Percentiles rank a stretch among this genome's conserved stretches.
phyloP scores from a whole-genome alignment of 2,888 invertebrate genomes.

The Panopea generosa region DNA sequence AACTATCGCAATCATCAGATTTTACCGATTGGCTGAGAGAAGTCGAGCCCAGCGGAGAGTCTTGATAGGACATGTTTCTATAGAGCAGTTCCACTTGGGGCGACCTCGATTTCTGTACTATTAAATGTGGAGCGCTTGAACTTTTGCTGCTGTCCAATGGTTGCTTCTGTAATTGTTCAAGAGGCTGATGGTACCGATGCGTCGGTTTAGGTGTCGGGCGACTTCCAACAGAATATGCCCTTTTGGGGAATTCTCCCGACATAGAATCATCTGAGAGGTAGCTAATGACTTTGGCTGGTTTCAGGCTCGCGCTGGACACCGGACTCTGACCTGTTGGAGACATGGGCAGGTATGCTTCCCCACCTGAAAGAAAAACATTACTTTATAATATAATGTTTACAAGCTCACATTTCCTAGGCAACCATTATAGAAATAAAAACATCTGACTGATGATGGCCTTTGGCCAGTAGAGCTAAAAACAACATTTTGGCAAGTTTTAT shows the following conservation, averaged over 20 bases:
- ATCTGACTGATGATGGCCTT: too few species aligned
- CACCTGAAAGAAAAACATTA: conserved; percentile 88
- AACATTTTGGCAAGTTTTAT: too few species aligned
- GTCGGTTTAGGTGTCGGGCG: conserved; percentile 86
- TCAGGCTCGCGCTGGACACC: conserved; percentile 86
- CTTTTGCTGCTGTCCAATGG: conserved; percentile 87
- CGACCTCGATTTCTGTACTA: conserved; percentile 63
- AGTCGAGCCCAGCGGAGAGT: conserved; percentile 60
- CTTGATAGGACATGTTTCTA: conserved; percentile 39
- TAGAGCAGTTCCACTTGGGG: conserved; percentile 25
- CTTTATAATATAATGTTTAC: too few species aligned
- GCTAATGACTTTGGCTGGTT: conserved; percentile 92
- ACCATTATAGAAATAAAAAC: too few species aligned
- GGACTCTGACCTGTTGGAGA: conserved; percentile 71
- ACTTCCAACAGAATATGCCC: conserved; percentile 95
- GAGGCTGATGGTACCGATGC: conserved; percentile 66
- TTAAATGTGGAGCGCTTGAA: conserved; percentile 89
- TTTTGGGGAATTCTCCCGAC: conserved; percentile 86
- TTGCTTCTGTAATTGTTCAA: conserved; percentile 62
- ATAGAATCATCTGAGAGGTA: conserved; percentile 87
- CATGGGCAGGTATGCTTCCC: conserved; percentile 78
- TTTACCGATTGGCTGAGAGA: conserved; percentile 74
- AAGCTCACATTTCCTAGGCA: too few species aligned
- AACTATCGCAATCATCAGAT: conserved; percentile 80
- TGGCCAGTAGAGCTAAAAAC: too few species aligned